Evolutionary conservation across 1,140 invertebrate species (phyloP).

Genomic region (Oryctes rhinoceros): DNA sequence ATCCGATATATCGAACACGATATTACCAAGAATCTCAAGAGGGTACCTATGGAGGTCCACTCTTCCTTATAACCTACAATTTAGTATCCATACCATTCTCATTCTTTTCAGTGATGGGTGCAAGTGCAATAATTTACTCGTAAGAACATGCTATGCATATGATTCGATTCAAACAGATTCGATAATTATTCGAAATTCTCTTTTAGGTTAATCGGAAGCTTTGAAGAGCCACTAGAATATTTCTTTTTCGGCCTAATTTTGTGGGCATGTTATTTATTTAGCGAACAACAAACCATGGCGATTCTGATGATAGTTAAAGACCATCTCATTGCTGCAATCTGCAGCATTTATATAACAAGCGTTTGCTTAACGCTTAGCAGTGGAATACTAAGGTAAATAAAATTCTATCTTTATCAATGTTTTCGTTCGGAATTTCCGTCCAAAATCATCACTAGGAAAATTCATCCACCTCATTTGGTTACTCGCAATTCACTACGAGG

Average conservation of each 20-base stretch:
- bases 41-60: slow-evolving; percentile 84
- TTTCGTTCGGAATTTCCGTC: too few species aligned
- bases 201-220: slow-evolving; percentile 63
- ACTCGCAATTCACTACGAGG: too few species aligned
- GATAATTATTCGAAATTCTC: background rate
- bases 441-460: too few species aligned
- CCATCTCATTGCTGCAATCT: slow-evolving; percentile 76
- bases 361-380: slow-evolving; percentile 79
- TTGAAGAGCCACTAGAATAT: slow-evolving; percentile 64
- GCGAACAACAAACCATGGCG: slow-evolving; percentile 85
- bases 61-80: slow-evolving; percentile 82
- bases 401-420: background rate
- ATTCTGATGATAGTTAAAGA: slow-evolving; percentile 83
- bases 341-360: slow-evolving; percentile 78
- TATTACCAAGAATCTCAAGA: slow-evolving; percentile 91
- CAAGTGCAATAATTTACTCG: slow-evolving; percentile 77
- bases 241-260: slow-evolving; percentile 72
- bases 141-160: slow-evolving; percentile 61
- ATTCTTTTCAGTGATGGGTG: slow-evolving; percentile 72
- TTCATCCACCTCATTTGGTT: too few species aligned
- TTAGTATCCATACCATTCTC: slow-evolving; percentile 83
- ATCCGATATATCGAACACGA: slow-evolving; percentile 82
- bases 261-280: slow-evolving; percentile 81
- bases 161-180: background rate
- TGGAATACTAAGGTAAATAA: slow-evolving; percentile 76